Percentiles rank a stretch among this genome's conserved stretches.
phyloP scores from a whole-genome alignment of 2,888 invertebrate genomes.

The Platypus cylindrus region DNA sequence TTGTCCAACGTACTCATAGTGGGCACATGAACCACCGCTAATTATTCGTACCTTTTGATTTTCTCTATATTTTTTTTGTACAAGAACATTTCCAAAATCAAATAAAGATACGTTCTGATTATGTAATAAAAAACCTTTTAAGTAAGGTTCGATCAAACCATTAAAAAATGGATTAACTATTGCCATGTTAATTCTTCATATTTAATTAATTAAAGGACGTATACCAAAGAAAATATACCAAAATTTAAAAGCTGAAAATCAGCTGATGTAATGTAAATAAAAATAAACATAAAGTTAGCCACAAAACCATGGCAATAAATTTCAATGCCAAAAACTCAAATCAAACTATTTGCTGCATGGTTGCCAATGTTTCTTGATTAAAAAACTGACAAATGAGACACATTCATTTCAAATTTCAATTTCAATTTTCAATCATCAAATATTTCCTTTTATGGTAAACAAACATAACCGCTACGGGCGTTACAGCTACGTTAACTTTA shows the following conservation, averaged over 20 bases:
- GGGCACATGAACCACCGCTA: slow-evolving; percentile 57
- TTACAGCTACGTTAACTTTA: too few relatives aligned
- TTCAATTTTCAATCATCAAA: too few relatives aligned
- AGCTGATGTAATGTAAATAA: not conserved
- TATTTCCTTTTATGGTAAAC: slow-evolving; percentile 15
- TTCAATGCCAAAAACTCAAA: too few relatives aligned
- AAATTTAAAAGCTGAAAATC: slow-evolving; percentile 1
- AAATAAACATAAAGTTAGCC: not conserved
- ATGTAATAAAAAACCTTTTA: slow-evolving; percentile 9
- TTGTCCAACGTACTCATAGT: slow-evolving; percentile 43
- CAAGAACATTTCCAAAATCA: slow-evolving; percentile 30
- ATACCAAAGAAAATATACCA: slow-evolving; percentile 4
- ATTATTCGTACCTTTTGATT: slow-evolving; percentile 41
- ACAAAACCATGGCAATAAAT: too few relatives aligned
- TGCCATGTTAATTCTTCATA: too few relatives aligned
- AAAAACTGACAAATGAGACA: too few relatives aligned
- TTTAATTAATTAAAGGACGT: slow-evolving; percentile 2
- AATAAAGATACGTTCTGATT: slow-evolving; percentile 28
- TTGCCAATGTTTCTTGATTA: too few relatives aligned
- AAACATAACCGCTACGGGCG: slow-evolving; percentile 25
- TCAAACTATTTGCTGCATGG: too few relatives aligned
- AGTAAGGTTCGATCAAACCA: slow-evolving; percentile 3
- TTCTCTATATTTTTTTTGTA: slow-evolving; percentile 27
- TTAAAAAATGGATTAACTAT: too few relatives aligned
- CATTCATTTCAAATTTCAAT: too few relatives aligned